Evolutionary conservation across 2,797 vertebrate species (phyloP).

Genomic region (Sebastes trivittatus): DNA sequence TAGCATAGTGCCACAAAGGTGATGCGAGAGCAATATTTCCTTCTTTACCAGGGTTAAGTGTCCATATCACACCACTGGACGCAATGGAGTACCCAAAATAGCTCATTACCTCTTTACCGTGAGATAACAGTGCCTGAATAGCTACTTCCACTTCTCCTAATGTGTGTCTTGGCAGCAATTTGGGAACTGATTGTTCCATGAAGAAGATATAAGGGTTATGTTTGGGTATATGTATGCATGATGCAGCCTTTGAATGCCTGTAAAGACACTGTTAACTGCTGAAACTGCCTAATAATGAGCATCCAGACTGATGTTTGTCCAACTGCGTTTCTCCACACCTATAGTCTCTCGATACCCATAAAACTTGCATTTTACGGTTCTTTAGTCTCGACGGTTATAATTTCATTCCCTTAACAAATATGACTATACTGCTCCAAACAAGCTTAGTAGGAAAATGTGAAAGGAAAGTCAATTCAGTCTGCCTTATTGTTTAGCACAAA

Average conservation of each 20-base stretch:
- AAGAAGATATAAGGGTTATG: slow-evolving; percentile 2
- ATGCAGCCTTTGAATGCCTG: not conserved
- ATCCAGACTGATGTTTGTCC: not conserved
- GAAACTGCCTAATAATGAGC: slow-evolving; percentile 1
- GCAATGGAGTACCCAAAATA: slow-evolving; percentile 8
- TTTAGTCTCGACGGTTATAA: not conserved
- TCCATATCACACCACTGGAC: not conserved
- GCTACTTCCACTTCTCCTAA: slow-evolving; percentile 10
- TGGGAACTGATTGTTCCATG: slow-evolving; percentile 2
- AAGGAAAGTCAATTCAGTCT: slow-evolving; percentile 7
- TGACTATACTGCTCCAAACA: slow-evolving; percentile 17
- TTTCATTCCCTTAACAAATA: slow-evolving; percentile 18
- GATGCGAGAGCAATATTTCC: not conserved
- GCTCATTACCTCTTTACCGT: slow-evolving; percentile 2
- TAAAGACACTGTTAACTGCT: slow-evolving; percentile 5
- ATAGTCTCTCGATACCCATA: not conserved
- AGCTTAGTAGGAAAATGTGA: slow-evolving; percentile 2
- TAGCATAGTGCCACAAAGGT: not conserved
- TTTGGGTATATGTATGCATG: not conserved
- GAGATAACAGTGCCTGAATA: slow-evolving; percentile 3
- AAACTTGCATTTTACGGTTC: not conserved
- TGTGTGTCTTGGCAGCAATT: slow-evolving; percentile 25
- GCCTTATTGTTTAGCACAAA: slow-evolving; percentile 34
- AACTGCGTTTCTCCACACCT: not conserved
- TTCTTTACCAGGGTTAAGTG: not conserved